These are phyloP conservation scores for Molossus molossus DNA, from an alignment of 2,797 vertebrate genomes.

Conservation along the genomic window DNA sequence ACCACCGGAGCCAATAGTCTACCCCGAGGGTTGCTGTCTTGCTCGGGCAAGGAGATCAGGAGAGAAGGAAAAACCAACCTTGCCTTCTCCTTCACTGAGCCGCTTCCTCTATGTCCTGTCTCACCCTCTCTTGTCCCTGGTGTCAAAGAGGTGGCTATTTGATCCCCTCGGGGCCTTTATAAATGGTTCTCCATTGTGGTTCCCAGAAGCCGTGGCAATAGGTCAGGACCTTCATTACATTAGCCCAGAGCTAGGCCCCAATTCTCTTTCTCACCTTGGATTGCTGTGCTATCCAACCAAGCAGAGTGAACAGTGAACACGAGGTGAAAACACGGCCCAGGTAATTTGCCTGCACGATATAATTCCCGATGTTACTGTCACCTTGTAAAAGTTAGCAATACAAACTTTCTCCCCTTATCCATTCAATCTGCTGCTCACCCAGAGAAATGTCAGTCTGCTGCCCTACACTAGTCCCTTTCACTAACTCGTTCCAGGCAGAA, in stretches of 20 bases:
- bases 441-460: constrained; percentile 59
- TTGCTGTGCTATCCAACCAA: not conserved
- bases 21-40: not conserved
- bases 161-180: not conserved
- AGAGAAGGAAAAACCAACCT: not conserved
- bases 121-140: not conserved
- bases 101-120: not conserved
- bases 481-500: constrained; percentile 58
- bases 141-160: not conserved
- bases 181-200: not conserved
- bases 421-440: constrained; percentile 78
- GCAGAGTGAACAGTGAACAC: not conserved
- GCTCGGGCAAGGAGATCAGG: not conserved
- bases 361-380: constrained; percentile 75
- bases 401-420: constrained; percentile 78
- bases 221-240: not conserved
- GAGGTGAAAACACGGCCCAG: constrained; percentile 43
- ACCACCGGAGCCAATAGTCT: not conserved
- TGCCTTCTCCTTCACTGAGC: not conserved
- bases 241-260: not conserved
- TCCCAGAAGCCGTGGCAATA: not conserved
- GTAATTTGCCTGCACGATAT: constrained; percentile 59
- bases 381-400: constrained; percentile 80
- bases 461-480: not conserved
- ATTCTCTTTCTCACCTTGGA: not conserved